Percentiles rank a stretch among this genome's conserved stretches.
These are phyloP conservation scores for Sebastes aleutianus DNA, from an alignment of 2,797 vertebrate genomes.

Conservation along the genomic window DNA sequence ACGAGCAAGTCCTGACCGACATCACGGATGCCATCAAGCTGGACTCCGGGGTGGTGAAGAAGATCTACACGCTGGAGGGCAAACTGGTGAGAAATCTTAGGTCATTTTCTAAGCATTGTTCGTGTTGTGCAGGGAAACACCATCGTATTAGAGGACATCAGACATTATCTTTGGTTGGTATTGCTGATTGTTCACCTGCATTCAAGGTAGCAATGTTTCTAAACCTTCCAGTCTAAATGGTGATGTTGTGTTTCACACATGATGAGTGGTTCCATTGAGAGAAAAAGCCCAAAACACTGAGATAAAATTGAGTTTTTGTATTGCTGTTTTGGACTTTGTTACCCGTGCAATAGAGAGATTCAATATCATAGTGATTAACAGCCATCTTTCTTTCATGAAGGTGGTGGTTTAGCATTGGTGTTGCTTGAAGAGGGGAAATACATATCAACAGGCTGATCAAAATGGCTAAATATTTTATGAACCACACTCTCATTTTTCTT, in stretches of 20 bases:
- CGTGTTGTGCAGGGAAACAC: not conserved
- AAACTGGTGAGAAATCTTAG: slow-evolving; percentile 87
- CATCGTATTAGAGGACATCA: not conserved
- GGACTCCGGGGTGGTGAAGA: slow-evolving; percentile 95
- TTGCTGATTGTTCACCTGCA: not conserved
- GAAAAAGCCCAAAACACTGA: not conserved
- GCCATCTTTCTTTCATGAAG: not conserved
- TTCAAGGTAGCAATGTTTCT: not conserved
- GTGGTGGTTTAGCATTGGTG: not conserved
- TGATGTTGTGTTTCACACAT: not conserved
- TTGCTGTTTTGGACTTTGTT: not conserved
- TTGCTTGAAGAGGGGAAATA: not conserved
- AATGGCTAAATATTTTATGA: slow-evolving; percentile 43
- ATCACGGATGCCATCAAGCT: slow-evolving; percentile 98
- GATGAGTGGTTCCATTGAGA: not conserved
- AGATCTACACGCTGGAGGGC: slow-evolving; percentile 94
- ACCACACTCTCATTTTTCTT: slow-evolving; percentile 19
- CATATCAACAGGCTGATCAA: slow-evolving; percentile 9
- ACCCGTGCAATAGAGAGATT: not conserved
- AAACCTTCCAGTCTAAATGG: not conserved
- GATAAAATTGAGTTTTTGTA: not conserved
- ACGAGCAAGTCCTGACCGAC: slow-evolving; percentile 96
- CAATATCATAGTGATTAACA: not conserved
- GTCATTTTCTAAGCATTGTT: not conserved
- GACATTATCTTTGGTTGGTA: too few relatives aligned